Base-by-base conservation (phyloP, 1,140 invertebrate genomes). In the Chymomyza costata region DNA sequence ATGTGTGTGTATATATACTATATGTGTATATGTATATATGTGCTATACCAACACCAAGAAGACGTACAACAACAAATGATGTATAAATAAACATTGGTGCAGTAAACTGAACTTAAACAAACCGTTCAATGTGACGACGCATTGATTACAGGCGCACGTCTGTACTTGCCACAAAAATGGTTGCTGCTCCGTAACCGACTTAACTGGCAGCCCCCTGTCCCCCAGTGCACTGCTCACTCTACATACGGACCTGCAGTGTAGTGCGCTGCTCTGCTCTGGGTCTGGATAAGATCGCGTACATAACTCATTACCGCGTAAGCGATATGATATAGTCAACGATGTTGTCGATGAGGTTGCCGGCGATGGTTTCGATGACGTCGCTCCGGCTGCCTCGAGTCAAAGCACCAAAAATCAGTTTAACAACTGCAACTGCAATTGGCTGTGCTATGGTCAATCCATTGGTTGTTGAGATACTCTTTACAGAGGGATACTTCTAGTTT, bases 71-170 rank as follows among this genome's bases (percentile, higher is more conserved):
- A 58, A 41, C 48, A 57, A 65, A 65, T 52, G 52, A 48, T 73
- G 59, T 73, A 65, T 80, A 80, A 80, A 80, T 81, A 80, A 80
- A 80, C 73, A 68, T n/a, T n/a, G n/a, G n/a, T n/a, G 51, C 50
- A 62, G 40, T 49, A 54, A 61, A 80, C 25, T 43, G 41, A 63
- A 80, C 64, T 80, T 65, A 80, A 80, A 80, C 74, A 80, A 81
- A 80, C 73, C 55, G 37, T 60, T 62, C 52, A 18, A 78, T 68
- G 74, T 73, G 74, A 55, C 67, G 60, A 81, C 60, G 64, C 74
- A 80, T 78, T 73, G 73, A 78, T 78, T 80, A 65, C 64, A 66
- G 59, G 46, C 71, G 55, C 62, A 60, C 48, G 53, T 48, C 38
- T 62, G 63, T 66, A n/a, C n/a, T 53, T 64, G 56, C 53, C 56